Evolutionary conservation across 1,140 invertebrate species (phyloP), one percentile per base, ranked within the genome.

Genomic region (Lepidotrigona ventralis): DNA sequence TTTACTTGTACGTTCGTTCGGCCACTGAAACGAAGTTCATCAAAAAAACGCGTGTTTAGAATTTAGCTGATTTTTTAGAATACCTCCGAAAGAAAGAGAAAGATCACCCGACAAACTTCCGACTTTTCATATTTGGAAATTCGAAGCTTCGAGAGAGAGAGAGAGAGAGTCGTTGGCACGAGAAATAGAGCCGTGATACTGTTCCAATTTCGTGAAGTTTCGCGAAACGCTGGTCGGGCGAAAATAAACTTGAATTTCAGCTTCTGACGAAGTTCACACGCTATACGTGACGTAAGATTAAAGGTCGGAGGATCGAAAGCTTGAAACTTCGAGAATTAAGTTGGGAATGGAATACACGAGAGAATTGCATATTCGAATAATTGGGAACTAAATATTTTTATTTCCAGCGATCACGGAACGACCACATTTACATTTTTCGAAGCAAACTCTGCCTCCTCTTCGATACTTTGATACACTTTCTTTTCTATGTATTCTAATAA

Each of bases 11-110:
- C 60, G 56, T 39, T 75, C 15, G 21, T 29, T 64, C 6, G n/a
- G 11, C 17, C 17, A 46, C 15, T 11, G 29, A 17, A 58, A 58
- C 23, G 26, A 46, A 79, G 17, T 46, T 75, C 15, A 26, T 46
- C 73, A 56, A 63, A 75, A 60, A 63, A 63, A 60, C 33, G 33
- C 33, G 14, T n/a, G n/a, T n/a, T n/a, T n/a, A n/a, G n/a, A n/a
- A n/a, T n/a, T n/a, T n/a, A n/a, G n/a, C n/a, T n/a, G n/a, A n/a
- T n/a, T n/a, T n/a, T n/a, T n/a, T n/a, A n/a, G 21, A 33, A 54
- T 26, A n/a, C 4, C 39, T 4, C 0, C 8, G 11, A 29, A 46
- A 17, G 21, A 51, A n/a, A 9, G 39, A 6, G n/a, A 2, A 29
- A 33, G 21, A 66, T 33, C 11, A 46, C 12, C 9, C 46, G 5